Evolutionary conservation across 2,113 vertebrate species (phyloP), one percentile per base, ranked within the genome.

Genomic region (Syngnathus scovelli): DNA sequence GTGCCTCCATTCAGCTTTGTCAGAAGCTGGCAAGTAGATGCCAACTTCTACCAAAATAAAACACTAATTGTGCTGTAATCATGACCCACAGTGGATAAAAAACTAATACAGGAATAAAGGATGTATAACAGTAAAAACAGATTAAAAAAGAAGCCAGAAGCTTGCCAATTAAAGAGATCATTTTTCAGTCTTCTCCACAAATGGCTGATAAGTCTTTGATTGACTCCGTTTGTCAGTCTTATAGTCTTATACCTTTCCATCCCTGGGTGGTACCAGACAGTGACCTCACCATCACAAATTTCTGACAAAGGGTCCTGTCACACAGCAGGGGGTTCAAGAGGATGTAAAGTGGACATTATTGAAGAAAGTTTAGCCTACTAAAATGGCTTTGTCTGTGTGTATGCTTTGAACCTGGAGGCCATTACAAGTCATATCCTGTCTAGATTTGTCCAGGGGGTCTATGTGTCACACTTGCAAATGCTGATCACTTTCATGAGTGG

Each of bases 181-280:
- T 76, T 82, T 78, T 83, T 86, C 71, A 87, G 79, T 81, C 85
- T 83, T 62, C 74, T 63, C 64, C 61, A 66, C 64, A 56, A 63
- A 67, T 90, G 89, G 90, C 86, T 90, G 84, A 87, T 78, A 65
- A 71, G 63, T 69, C 75, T 66, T 76, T 64, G 39, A 21, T 49
- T 52, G 55, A 58, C 69, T 70, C 49, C 68, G 59, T 76, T 27
- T 69, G 41, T 18, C 85, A 83, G 72, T 83, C 70, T 72, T 67
- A 62, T 15, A 62, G 56, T 67, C 65, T 79, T 72, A 78, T 77
- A 78, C 54, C 48, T 60, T 66, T 80, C 68, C 68, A 78, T 81
- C 66, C 72, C 76, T 61, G 49, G 62, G 67, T 67, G 67, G 80
- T 85, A 81, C 61, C 73, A 84, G 78, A 43, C 78, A 3, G 66